Conservation (phyloP, 2,797 vertebrate species). For the Tenualosa thibaudeaui region DNA sequence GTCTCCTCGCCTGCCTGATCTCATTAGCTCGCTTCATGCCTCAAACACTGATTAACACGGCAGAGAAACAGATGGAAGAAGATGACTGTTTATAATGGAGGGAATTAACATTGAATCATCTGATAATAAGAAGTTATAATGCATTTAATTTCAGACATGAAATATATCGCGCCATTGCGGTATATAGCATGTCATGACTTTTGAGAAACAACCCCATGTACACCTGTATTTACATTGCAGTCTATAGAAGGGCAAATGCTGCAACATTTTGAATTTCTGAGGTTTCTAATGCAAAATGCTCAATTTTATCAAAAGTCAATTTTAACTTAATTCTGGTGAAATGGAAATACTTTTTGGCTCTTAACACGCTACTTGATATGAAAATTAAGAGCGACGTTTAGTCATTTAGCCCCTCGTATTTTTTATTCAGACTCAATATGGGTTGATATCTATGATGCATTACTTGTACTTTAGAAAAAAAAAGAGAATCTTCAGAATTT, state of each 20-base stretch:
- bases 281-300: not conserved
- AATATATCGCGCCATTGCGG: not conserved
- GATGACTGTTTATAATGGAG: constrained; percentile 54
- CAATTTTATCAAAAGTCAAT: not conserved
- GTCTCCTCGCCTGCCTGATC: constrained; percentile 50
- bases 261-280: too few relatives aligned
- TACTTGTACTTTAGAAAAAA: not conserved
- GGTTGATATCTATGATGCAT: not conserved
- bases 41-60: constrained; percentile 46
- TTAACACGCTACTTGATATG: not conserved
- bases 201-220: not conserved
- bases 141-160: constrained; percentile 43
- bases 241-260: not conserved
- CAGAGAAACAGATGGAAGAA: constrained; percentile 54
- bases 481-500: not conserved
- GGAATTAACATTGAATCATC: constrained; percentile 54
- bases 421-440: not conserved
- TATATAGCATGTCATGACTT: not conserved
- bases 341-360: not conserved
- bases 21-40: constrained; percentile 45
- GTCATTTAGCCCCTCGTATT: not conserved
- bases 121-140: constrained; percentile 54
- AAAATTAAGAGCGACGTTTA: not conserved
- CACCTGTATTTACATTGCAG: not conserved
- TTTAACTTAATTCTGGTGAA: not conserved